Base-by-base conservation (phyloP, 2,888 invertebrate species). In the Eristalis tenax region DNA sequence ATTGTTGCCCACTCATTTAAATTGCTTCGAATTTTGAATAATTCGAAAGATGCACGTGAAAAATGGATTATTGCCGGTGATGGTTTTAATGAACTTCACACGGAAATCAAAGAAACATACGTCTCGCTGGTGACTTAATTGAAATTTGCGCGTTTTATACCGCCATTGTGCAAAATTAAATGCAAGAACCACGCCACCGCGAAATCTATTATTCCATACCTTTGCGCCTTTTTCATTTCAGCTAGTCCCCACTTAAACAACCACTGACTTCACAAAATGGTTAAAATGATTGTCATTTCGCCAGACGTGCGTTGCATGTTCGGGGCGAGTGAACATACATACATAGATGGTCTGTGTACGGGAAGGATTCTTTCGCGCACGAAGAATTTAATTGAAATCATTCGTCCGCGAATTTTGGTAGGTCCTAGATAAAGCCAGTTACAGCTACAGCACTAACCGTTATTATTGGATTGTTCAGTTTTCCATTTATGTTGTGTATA, bases 321-420 rank as follows among this genome's bases (percentile, higher is more conserved):
- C 22, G 57, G 38, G 32, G 32, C 10, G 32, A 32, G 8, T 10
- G 32, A 32, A 32, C 32, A 32, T 32, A 32, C 32, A 32, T 32
- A 32, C 28, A 22, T 35, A 13, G 8, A 5, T 57, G 38, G n/a
- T 10, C 22, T 38, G 8, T n/a, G 26, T 26, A 13, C 43, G 10
- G 65, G 38, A 22, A 15, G 8, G 18, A 65, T 68, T 35, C 22
- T n/a, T 64, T 59, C 38, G 57, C 65, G 50, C 32, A 32, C 50
- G 57, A 56, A 35, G 57, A 75, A 40, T 59, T 75, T 75, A 75
- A 75, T 75, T 75, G 75, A 75, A 75, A 75, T 75, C 65, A 66
- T 56, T 66, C 57, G 75, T 22, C 57, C 32, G 65, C n/a, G 65
- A 66, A 13, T 57, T 40, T 18, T 64, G 65, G 50, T 74, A 13